Conservation (phyloP, 2,113 vertebrate genomes). For the Perognathus longimembris region DNA sequence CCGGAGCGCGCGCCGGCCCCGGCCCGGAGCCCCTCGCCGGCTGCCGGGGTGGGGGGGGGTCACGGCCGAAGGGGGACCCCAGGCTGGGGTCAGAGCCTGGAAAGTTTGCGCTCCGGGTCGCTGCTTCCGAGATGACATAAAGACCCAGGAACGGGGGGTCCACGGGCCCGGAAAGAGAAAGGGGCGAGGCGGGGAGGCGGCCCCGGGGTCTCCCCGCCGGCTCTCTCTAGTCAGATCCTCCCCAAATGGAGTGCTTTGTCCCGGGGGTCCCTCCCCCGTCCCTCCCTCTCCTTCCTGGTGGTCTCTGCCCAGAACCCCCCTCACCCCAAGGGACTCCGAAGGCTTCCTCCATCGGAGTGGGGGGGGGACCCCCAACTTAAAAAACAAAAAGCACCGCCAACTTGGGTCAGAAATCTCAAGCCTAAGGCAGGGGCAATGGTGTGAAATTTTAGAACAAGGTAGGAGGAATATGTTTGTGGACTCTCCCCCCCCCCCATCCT, state of each 20-base stretch:
- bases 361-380: conserved; percentile 3
- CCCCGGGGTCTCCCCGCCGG: background rate
- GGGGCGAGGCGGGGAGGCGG: background rate
- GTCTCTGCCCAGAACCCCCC: background rate
- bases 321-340: conserved; percentile 12
- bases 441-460: conserved; percentile 32
- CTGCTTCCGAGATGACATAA: background rate
- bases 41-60: background rate
- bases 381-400: background rate
- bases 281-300: background rate
- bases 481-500: background rate
- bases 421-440: background rate
- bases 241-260: background rate
- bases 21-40: background rate
- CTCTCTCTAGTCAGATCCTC: background rate
- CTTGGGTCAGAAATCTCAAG: conserved; percentile 19
- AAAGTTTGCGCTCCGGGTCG: conserved; percentile 74
- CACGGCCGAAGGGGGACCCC: background rate
- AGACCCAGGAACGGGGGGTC: background rate
- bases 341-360: background rate
- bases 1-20: background rate
- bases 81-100: conserved; percentile 47
- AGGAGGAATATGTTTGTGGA: background rate
- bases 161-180: background rate
- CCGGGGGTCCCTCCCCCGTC: background rate